These are phyloP conservation scores for Nyctibius bracteatus DNA, from an alignment of 2,113 vertebrate genomes.

Conservation along the genomic window DNA sequence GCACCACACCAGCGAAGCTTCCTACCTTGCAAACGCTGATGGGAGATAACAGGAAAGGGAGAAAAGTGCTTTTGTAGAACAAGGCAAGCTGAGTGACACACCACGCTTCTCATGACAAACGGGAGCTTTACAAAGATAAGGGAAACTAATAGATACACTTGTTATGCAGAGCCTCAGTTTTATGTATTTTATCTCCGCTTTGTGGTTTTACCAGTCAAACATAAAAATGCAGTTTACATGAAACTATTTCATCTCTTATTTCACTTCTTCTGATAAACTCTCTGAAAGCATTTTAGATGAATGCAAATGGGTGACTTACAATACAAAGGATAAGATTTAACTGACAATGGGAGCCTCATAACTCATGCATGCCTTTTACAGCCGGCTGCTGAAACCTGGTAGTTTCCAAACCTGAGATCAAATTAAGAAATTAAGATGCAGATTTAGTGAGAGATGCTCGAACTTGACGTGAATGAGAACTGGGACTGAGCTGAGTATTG, in stretches of 20 bases:
- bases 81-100: slow-evolving; percentile 37
- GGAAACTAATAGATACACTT: slow-evolving; percentile 19
- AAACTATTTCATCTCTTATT: slow-evolving; percentile 47
- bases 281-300: slow-evolving; percentile 13
- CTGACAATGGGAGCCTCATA: not conserved
- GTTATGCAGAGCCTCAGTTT: slow-evolving; percentile 19
- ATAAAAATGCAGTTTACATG: slow-evolving; percentile 10
- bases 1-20: not conserved
- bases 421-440: slow-evolving; percentile 46
- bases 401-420: not conserved
- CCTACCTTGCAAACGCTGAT: not conserved
- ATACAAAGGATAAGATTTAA: slow-evolving; percentile 1
- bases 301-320: slow-evolving; percentile 33
- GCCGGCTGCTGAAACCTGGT: not conserved
- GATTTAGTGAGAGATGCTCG: not conserved
- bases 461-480: not conserved
- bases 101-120: slow-evolving; percentile 32
- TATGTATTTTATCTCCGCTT: slow-evolving; percentile 36
- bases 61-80: slow-evolving; percentile 21
- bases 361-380: not conserved
- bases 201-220: slow-evolving; percentile 30
- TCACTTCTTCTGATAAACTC: slow-evolving; percentile 5
- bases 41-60: not conserved
- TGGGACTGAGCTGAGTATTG: not conserved
- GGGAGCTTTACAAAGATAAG: slow-evolving; percentile 28